Evolutionary conservation across 2,113 vertebrate species (phyloP).

Genomic region (Hemicordylus capensis): DNA sequence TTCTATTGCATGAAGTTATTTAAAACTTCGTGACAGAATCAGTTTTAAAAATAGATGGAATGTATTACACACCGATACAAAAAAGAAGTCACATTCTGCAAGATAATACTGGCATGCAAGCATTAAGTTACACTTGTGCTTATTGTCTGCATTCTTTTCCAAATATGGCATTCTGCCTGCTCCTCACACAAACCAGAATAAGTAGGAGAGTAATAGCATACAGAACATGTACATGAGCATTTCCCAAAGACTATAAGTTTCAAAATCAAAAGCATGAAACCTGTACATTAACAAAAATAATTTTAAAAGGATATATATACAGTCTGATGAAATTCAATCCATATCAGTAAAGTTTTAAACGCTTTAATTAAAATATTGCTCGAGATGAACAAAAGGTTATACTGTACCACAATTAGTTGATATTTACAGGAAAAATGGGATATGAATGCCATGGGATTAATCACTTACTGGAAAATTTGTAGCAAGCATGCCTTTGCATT

Average conservation of each 20-base stretch:
- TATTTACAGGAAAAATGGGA: constrained; percentile 4
- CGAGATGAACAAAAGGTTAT: not conserved
- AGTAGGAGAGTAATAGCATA: constrained; percentile 12
- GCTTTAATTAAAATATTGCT: not conserved
- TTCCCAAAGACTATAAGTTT: not conserved
- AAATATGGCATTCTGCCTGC: constrained; percentile 74
- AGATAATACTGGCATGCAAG: constrained; percentile 67
- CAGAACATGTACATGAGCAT: not conserved
- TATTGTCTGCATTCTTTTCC: constrained; percentile 80
- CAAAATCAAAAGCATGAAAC: not conserved
- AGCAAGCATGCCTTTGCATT: not conserved
- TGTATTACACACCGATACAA: constrained; percentile 63
- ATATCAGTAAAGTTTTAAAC: not conserved
- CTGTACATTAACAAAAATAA: not conserved
- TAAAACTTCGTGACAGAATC: constrained; percentile 77
- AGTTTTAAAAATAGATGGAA: constrained; percentile 63
- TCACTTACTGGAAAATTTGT: not conserved
- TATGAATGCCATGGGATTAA: not conserved
- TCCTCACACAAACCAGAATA: constrained; percentile 51
- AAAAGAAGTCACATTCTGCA: constrained; percentile 72
- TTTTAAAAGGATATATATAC: not conserved
- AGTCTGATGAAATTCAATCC: not conserved
- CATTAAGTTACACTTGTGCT: constrained; percentile 66
- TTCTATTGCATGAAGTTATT: constrained; percentile 24
- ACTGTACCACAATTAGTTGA: constrained; percentile 18